Evolutionary conservation across 2,113 vertebrate genomes (phyloP).

Genomic region (Aegotheles bennettii): DNA sequence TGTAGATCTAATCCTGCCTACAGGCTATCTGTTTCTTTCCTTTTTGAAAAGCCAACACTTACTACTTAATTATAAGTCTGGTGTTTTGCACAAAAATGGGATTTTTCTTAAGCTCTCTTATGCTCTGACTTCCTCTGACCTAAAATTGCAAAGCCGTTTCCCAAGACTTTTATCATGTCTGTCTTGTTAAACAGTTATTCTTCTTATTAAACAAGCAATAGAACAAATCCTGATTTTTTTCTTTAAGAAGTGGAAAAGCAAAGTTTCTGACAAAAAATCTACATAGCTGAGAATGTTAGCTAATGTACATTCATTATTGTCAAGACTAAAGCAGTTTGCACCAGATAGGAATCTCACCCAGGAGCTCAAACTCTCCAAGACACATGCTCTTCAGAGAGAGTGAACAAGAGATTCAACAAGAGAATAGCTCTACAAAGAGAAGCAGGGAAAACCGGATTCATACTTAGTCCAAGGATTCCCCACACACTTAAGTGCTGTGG

Average conservation of each 20-base stretch:
- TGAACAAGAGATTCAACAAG: neutral
- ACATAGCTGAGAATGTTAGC: neutral
- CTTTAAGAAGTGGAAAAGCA: neutral
- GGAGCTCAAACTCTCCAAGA: neutral
- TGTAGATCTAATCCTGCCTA: constrained; percentile 2
- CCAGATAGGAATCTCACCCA: neutral
- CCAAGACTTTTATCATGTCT: neutral
- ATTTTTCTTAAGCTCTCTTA: neutral
- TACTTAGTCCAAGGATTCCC: neutral
- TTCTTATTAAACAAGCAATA: constrained; percentile 1
- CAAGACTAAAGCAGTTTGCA: neutral
- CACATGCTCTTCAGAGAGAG: neutral
- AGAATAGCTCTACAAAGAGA: neutral
- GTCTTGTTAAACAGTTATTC: neutral
- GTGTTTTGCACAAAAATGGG: neutral
- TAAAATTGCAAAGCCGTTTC: neutral
- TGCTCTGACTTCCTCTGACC: neutral
- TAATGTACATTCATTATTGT: neutral
- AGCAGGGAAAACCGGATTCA: neutral
- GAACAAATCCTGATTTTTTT: neutral
- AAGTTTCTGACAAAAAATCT: neutral
- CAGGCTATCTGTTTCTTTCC: neutral
- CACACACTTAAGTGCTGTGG: rapidly evolving
- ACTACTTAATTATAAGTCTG: neutral
- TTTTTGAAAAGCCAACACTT: neutral